These are phyloP conservation scores for Oryzias curvinotus DNA, from an alignment of 2,113 vertebrate species.

Conservation along the genomic window DNA sequence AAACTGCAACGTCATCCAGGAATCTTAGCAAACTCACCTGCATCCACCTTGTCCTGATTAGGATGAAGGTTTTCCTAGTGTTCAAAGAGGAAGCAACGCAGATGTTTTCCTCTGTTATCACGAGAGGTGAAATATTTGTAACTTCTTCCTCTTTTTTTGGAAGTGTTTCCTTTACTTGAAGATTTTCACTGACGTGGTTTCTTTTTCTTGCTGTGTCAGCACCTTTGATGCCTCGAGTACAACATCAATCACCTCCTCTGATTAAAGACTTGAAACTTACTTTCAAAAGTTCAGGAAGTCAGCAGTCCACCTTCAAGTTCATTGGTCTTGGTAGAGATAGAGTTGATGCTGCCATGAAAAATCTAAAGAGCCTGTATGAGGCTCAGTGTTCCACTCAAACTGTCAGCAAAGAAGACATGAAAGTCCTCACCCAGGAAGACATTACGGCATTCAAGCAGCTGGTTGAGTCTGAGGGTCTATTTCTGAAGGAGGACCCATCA, in stretches of 20 bases:
- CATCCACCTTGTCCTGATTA: slow-evolving; percentile 54
- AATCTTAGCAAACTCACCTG: slow-evolving; percentile 12
- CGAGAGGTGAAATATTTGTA: slow-evolving; percentile 39
- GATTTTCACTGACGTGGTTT: neutral
- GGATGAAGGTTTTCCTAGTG: slow-evolving; percentile 53
- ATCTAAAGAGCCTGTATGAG: slow-evolving; percentile 44
- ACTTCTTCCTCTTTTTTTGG: neutral
- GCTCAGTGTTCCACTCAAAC: slow-evolving; percentile 30
- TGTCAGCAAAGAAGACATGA: slow-evolving; percentile 27
- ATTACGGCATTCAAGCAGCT: slow-evolving; percentile 1
- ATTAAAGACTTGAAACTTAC: neutral
- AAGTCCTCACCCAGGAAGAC: slow-evolving; percentile 1
- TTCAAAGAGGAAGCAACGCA: slow-evolving; percentile 51
- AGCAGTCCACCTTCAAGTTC: slow-evolving; percentile 45
- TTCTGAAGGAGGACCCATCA: fast-evolving
- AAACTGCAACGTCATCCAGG: neutral
- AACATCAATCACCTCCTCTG: neutral
- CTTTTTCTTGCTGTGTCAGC: neutral
- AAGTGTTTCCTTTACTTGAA: neutral
- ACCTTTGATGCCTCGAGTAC: neutral
- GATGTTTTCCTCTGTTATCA: slow-evolving; percentile 13
- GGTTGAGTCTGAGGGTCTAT: slow-evolving; percentile 37
- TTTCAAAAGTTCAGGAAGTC: neutral
- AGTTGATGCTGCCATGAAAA: slow-evolving; percentile 32
- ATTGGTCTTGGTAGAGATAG: slow-evolving; percentile 30